Base-by-base conservation (phyloP, 2,797 vertebrate genomes). In the Melanogrammus aeglefinus region DNA sequence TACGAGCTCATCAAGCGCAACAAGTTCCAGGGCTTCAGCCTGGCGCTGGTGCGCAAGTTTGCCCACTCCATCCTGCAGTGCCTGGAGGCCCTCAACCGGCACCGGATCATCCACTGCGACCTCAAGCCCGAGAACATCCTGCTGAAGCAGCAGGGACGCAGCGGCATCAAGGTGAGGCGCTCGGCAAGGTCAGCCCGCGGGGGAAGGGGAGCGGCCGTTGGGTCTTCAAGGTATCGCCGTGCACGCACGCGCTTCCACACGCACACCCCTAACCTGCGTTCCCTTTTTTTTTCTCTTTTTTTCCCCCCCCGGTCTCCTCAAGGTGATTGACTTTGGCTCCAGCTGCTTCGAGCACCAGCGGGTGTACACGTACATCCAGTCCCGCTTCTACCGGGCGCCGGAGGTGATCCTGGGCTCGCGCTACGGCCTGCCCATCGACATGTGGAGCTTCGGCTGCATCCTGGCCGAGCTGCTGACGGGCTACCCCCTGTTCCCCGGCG, bases 1-100 rank as follows among this genome's bases (percentile, higher is more conserved):
- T 99, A 99, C 5, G 98, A 99, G 90, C 94, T 99, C 81, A 99
- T 99, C 89, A 99, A 99, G 94, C 99, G 99, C 92, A 99, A 99
- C 87, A 99, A 98, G 87, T 99, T 99, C 94, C 97, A 99, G 93
- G 98, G 98, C 94, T 99, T 99, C 86, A 99, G 97, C 91, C 95
- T 99, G 89, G 97, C 96, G 81, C 93, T 99, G 92, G 98, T 99
- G 88, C 96, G 98, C 86, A 99, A 99, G 94, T 99, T 99, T 76
- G 96, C 97, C 85, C 98, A 99, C 94, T 99, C 98, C 18, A 98
- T 99, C 86, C 92, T 99, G 71, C 97, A 98, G 94, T 99, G 98
- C 92, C 95, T 99, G 92, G 97, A 99, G 38, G 95, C 96, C 0
- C 94, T 99, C 75, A 96, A 94, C 78, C 92, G 93, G 77, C 96